Evolutionary conservation across 2,888 invertebrate species (phyloP), one percentile per base, ranked within the genome.

Genomic region (Pterobdella sp.): DNA sequence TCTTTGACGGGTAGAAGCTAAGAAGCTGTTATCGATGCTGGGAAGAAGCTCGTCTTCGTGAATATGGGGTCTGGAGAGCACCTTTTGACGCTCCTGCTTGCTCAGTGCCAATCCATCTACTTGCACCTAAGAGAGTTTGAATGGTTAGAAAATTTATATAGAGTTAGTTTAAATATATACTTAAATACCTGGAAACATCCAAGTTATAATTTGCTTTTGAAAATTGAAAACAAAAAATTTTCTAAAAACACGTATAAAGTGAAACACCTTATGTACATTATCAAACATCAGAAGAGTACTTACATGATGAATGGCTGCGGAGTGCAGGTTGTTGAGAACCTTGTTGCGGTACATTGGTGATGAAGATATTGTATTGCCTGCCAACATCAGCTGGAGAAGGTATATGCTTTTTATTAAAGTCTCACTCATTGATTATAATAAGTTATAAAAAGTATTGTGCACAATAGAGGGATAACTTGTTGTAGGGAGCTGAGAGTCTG

Each of bases 291-390:
- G 18, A 7, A 42, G 10, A 56, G n/a, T 26, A 56, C 60, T 18
- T 56, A 56, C 60, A 22, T 26, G n/a, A n/a, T 22, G 60, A 4
- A 56, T 14, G 10, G n/a, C 60, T 4, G 60, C 4, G 60, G 4
- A 3, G n/a, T 56, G 60, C 14, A 56, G n/a, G 60, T 56, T 56
- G 60, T 7, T 56, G 60, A 26, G n/a, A n/a, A 56, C n/a, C 4
- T 56, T 22, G 7, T 22, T 22, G 18, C n/a, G 18, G n/a, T 56
- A n/a, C 26, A 26, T 26, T 56, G n/a, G 4, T 56, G 60, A 56
- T 56, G 60, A 56, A 18, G 60, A 56, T 56, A 56, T n/a, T 22
- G 10, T 26, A 56, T 56, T 56, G 60, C 60, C 60, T 7, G n/a
- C n/a, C n/a, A 56, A 56, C 14, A 18, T 22, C n/a, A 56, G n/a